These are phyloP conservation scores for Drosophila kambysellisi DNA, from an alignment of 2,888 invertebrate genomes.

Conservation along the genomic window DNA sequence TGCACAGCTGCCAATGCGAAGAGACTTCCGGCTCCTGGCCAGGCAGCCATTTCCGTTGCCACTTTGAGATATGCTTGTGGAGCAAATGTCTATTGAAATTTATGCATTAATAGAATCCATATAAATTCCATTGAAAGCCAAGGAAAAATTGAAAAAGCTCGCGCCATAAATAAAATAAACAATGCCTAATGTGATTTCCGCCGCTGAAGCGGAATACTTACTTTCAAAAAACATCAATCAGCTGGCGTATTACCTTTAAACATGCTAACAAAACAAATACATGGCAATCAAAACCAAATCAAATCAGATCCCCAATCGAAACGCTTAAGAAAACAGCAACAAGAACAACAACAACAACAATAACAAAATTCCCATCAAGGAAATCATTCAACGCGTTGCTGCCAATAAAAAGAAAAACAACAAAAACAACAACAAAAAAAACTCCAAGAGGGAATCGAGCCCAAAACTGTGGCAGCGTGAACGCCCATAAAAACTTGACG, in stretches of 20 bases:
- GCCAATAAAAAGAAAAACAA: conserved; percentile 53
- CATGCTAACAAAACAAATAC: conserved; percentile 78
- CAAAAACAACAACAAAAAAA: neutral
- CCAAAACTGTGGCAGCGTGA: conserved; percentile 30
- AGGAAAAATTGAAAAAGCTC: conserved; percentile 40
- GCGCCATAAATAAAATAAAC: conserved; percentile 58
- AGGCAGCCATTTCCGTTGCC: conserved; percentile 63
- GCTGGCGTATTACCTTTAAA: conserved; percentile 72
- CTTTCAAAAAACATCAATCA: conserved; percentile 72
- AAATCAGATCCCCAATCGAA: conserved; percentile 58
- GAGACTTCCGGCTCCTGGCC: conserved; percentile 12
- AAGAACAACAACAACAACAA: conserved; percentile 18
- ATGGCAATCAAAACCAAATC: conserved; percentile 64
- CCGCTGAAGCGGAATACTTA: conserved; percentile 33
- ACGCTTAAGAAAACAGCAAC: conserved; percentile 63
- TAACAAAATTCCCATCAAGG: conserved; percentile 55
- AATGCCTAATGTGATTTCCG: conserved; percentile 68
- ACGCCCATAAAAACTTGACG: conserved; percentile 57
- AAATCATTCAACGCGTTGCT: conserved; percentile 65
- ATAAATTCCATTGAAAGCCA: conserved; percentile 17
- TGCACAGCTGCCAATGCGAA: conserved; percentile 62
- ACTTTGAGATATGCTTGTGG: conserved; percentile 13
- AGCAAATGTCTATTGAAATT: conserved; percentile 34
- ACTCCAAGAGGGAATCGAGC: neutral
- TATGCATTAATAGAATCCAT: conserved; percentile 38